Conservation (phyloP, 2,888 invertebrate species). For the Capitulum mitella region DNA sequence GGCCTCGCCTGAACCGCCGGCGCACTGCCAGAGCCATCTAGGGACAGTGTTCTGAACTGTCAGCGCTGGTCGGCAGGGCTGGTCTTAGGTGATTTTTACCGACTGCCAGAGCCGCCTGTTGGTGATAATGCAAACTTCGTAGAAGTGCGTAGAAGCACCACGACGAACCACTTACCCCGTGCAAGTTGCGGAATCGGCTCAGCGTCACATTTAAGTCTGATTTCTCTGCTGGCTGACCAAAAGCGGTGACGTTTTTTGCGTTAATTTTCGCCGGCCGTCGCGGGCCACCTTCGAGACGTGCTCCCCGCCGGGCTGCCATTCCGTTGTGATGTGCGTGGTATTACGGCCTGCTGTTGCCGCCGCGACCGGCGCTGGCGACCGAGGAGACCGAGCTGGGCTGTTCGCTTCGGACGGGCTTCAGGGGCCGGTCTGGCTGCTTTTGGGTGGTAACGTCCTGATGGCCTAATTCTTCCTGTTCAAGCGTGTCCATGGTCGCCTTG, state of each 20-base stretch:
- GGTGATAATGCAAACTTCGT: not conserved
- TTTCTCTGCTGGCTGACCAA: not conserved
- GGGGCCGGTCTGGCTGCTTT: not conserved
- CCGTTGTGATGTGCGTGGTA: slow-evolving; percentile 1
- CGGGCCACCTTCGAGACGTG: too few species aligned
- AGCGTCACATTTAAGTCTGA: not conserved
- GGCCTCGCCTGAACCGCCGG: not conserved
- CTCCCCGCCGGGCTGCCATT: not conserved
- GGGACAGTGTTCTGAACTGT: not conserved
- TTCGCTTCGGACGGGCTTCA: too few species aligned
- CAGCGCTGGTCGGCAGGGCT: not conserved
- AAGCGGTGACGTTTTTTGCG: not conserved
- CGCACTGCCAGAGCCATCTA: not conserved
- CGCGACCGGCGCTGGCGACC: not conserved
- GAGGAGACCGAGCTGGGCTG: too few species aligned
- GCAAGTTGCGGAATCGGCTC: too few species aligned
- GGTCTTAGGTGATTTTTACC: not conserved
- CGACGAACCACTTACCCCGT: not conserved
- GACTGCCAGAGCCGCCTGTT: not conserved
- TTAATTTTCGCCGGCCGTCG: not conserved
- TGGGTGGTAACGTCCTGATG: not conserved
- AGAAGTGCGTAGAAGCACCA: not conserved
- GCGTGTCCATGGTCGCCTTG: too few species aligned
- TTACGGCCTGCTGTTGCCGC: not conserved
- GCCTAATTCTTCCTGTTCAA: not conserved